These are phyloP conservation scores for Trichonephila inaurata DNA, from an alignment of 1,140 invertebrate genomes.

Conservation along the genomic window DNA sequence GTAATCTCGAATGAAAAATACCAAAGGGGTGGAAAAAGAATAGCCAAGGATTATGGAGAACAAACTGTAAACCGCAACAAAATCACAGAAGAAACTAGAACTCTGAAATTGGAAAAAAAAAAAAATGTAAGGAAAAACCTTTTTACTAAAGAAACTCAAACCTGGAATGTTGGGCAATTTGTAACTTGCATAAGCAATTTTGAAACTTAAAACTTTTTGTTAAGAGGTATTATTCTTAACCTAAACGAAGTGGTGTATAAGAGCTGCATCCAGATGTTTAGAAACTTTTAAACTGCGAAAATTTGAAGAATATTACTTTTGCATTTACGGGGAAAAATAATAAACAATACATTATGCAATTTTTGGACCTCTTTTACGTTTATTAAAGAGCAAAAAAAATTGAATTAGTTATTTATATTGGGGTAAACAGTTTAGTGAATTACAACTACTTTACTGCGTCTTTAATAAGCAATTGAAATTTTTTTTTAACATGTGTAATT, in stretches of 20 bases:
- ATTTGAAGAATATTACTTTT: background rate
- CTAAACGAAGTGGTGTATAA: background rate
- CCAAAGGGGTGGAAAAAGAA: constrained; percentile 34
- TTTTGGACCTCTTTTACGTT: no score
- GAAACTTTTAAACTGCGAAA: background rate
- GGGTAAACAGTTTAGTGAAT: no score
- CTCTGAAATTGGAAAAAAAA: background rate
- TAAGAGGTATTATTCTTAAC: background rate
- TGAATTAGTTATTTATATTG: no score
- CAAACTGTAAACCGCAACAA: constrained; percentile 32
- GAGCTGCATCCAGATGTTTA: background rate
- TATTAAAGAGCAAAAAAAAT: no score
- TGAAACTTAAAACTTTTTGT: background rate
- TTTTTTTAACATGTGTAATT: no score
- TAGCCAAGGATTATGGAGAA: constrained; percentile 37
- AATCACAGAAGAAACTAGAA: background rate
- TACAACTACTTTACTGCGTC: no score
- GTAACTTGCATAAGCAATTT: constrained; percentile 23
- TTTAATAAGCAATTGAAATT: no score
- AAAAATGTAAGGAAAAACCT: background rate
- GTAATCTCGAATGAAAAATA: constrained; percentile 51
- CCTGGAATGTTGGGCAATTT: background rate
- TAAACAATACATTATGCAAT: no score
- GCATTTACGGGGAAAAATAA: background rate
- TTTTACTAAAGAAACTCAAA: constrained; percentile 3